Conservation (phyloP, 2,113 vertebrate species). For the Eulacestoma nigropectus region DNA sequence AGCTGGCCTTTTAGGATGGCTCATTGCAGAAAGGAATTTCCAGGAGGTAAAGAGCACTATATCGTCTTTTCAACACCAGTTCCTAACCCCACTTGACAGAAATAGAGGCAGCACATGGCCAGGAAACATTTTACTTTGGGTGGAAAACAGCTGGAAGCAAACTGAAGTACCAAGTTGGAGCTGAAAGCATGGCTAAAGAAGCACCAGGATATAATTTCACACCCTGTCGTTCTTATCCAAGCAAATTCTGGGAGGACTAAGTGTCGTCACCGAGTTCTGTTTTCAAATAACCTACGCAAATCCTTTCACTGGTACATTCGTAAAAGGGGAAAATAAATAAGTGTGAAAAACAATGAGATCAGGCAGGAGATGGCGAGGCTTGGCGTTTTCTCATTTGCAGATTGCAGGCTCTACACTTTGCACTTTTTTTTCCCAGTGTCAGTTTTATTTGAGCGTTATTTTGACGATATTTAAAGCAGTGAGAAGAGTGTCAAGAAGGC, state of each 20-base stretch:
- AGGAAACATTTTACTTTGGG: background rate
- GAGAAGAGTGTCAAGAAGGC: background rate
- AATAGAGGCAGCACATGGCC: background rate
- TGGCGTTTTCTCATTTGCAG: background rate
- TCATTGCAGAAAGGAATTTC: background rate
- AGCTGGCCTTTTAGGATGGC: background rate
- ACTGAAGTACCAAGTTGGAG: background rate
- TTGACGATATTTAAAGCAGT: background rate
- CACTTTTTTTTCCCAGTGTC: background rate
- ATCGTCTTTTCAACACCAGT: background rate
- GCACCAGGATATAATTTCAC: background rate
- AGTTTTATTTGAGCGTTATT: background rate
- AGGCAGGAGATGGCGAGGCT: background rate
- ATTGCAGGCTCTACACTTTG: background rate
- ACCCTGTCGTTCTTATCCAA: background rate
- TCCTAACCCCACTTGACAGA: slow-evolving; percentile 16
- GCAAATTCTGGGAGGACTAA: background rate
- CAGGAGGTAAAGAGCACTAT: background rate
- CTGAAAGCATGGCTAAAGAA: background rate
- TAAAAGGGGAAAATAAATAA: background rate
- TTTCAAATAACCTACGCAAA: background rate
- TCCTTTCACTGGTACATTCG: background rate
- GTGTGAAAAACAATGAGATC: background rate
- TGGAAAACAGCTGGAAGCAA: slow-evolving; percentile 10
- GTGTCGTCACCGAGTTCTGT: background rate